These are phyloP conservation scores for Grammomys surdaster DNA, from an alignment of 2,113 vertebrate genomes.

Conservation along the genomic window DNA sequence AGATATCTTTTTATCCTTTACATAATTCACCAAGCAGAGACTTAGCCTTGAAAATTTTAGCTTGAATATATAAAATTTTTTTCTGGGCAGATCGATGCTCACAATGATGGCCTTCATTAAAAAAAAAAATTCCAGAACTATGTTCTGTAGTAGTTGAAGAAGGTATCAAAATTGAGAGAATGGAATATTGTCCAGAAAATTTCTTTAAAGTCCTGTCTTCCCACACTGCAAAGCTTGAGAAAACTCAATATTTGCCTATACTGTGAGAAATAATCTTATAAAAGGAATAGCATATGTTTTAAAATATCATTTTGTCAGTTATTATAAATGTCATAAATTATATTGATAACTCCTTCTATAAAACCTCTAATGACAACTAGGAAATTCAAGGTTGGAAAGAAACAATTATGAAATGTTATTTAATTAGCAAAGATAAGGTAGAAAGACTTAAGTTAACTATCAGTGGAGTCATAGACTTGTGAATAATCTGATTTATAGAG, in stretches of 20 bases:
- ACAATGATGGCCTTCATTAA: rapidly evolving
- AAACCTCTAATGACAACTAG: background rate
- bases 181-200: background rate
- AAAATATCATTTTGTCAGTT: background rate
- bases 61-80: background rate
- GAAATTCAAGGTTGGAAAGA: background rate
- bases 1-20: background rate
- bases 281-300: background rate
- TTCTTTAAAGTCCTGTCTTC: background rate
- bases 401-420: background rate
- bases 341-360: background rate
- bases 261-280: background rate
- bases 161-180: background rate
- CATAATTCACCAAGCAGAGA: background rate
- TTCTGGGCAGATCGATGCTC: background rate
- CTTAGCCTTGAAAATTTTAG: background rate
- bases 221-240: background rate
- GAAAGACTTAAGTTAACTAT: background rate
- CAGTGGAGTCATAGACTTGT: background rate
- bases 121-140: background rate
- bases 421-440: background rate
- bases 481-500: background rate
- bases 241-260: background rate
- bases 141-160: background rate
- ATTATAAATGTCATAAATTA: background rate